phyloP scores from a whole-genome alignment of 1,140 invertebrate genomes.

The Neodiprion lecontei region DNA sequence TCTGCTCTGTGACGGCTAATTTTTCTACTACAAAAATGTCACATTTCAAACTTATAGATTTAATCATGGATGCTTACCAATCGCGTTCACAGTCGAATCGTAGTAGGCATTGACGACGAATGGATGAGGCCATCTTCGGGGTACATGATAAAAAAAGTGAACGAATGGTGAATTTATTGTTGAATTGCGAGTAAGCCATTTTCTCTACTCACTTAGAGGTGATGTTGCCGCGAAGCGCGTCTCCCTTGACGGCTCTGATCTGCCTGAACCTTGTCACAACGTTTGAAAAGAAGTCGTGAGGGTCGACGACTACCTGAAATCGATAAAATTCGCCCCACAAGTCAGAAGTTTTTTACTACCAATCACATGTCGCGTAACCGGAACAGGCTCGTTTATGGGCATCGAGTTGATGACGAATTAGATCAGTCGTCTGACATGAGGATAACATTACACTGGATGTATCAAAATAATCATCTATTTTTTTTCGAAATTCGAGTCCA shows the following conservation, averaged over 20 bases:
- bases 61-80: slow-evolving; percentile 56
- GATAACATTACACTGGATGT: no score
- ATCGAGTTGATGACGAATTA: no score
- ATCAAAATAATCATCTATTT: no score
- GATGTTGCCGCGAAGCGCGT: slow-evolving; percentile 38
- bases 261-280: slow-evolving; percentile 58
- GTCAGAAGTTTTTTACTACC: no score
- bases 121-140: slow-evolving; percentile 57
- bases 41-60: no score
- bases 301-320: slow-evolving; percentile 61
- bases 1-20: no score
- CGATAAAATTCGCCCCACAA: neutral
- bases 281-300: slow-evolving; percentile 67
- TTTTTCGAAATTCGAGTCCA: no score
- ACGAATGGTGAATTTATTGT: slow-evolving; percentile 10
- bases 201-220: slow-evolving; percentile 42
- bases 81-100: slow-evolving; percentile 68
- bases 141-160: slow-evolving; percentile 28
- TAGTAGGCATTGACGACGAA: slow-evolving; percentile 69
- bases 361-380: no score
- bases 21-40: no score
- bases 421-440: no score
- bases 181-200: slow-evolving; percentile 23
- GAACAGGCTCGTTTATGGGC: no score
- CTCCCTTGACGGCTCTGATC: slow-evolving; percentile 46